Evolutionary conservation across 2,113 vertebrate species (phyloP), one percentile per base, ranked within the genome.

Genomic region (Phalacrocorax aristotelis): DNA sequence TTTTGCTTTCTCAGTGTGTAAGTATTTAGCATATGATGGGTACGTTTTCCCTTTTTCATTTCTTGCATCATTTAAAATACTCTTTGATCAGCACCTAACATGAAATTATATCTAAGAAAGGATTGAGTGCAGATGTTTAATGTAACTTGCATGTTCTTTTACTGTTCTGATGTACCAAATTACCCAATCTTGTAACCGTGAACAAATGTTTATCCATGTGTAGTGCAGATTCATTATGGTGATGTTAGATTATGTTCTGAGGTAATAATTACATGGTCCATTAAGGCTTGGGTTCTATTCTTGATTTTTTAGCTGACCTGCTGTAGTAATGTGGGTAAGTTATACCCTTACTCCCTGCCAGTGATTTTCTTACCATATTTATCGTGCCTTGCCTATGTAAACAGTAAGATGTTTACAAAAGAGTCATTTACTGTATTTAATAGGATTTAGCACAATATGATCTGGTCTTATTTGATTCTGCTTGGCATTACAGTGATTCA

Each of bases 121-220:
- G 51, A 87, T 69, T 69, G 75, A 85, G 90, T 91, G 54, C 87
- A 94, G 75, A 68, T 96, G 82, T 90, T 88, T 76, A 69, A 72
- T 2, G 0, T 68, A 78, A 83, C 5, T 75, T 83, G 21, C 7
- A 40, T 65, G 49, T 93, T 91, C 78, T 90, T 91, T 30, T 77
- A 42, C 40, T 69, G 19, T 80, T 85, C 65, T 42, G 40, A 72
- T 38, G 49, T 68, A 82, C 80, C 42, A 49, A 75, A 93, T 84
- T 82, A 79, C 78, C 52, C 87, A 76, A 76, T 27, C 44, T 76
- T 90, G 48, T 87, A 93, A 74, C 15, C 38, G 78, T 46, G 95
- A 93, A 65, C 34, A 79, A 93, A 87, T 94, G 66, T 94, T 97
- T 94, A 83, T 91, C 51, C 90, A 95, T 87, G 89, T 93, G 75